Conservation (phyloP, 2,113 vertebrate genomes). For the Pionites leucogaster region DNA sequence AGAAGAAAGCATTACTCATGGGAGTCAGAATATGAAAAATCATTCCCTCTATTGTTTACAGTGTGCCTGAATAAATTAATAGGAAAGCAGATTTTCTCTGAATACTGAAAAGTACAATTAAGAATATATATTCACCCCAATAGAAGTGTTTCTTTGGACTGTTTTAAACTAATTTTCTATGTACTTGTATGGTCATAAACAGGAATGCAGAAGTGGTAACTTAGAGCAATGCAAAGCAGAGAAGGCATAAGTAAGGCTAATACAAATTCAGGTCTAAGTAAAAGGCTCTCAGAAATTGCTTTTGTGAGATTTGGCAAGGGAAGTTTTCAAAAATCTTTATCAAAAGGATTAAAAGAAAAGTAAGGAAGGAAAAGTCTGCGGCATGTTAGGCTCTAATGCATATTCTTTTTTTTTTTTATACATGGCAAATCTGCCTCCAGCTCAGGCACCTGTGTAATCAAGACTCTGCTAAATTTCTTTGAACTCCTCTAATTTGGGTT, state of each 20-base stretch:
- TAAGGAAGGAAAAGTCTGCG: background rate
- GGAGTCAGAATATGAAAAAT: background rate
- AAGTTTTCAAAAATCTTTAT: background rate
- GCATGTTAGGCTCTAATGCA: background rate
- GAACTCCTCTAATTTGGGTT: conserved; percentile 65
- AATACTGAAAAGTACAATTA: background rate
- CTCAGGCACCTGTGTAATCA: conserved; percentile 64
- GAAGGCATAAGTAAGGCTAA: background rate
- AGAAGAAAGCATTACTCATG: background rate
- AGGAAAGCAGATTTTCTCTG: background rate
- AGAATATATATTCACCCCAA: rapidly evolving
- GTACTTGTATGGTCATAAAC: background rate
- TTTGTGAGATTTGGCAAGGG: background rate
- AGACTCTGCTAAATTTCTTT: conserved; percentile 63
- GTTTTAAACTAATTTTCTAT: background rate
- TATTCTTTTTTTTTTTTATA: background rate
- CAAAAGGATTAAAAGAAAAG: background rate
- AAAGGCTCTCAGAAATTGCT: background rate
- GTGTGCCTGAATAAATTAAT: background rate
- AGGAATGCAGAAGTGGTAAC: background rate
- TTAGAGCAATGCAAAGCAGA: background rate
- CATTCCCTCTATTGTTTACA: background rate
- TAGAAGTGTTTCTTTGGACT: background rate
- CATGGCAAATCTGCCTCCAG: conserved; percentile 21
- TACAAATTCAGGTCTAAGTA: background rate